Evolutionary conservation across 2,797 vertebrate genomes (phyloP), one percentile per base, ranked within the genome.

Genomic region (Allobates femoralis): DNA sequence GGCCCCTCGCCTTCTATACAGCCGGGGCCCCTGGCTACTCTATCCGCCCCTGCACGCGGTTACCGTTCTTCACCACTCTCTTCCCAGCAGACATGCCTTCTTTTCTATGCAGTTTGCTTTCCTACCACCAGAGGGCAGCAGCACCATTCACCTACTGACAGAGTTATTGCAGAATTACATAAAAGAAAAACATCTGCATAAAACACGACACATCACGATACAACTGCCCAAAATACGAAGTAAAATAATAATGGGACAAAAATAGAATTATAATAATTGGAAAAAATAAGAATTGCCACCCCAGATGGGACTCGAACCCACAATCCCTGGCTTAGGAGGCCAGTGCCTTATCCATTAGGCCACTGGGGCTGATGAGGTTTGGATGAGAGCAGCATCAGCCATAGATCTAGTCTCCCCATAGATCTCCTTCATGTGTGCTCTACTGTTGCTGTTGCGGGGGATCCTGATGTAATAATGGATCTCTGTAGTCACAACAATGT

Each of bases 221-320:
- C 0, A 50, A 50, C 50, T 30, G 28, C 4, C 28, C 3, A 50
- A 75, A 51, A 14, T 23, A 30, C 16, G 7, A 30, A 53, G 0
- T 30, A 19, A 12, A 28, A 53, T 26, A 51, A 51, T 51, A 3
- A 0, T 11, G 0, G 8, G 19, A 37, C 1, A 50, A 46, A 74
- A 76, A 53, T 30, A 3, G 2, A 55, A 21, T n/a, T n/a, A n/a
- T n/a, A n/a, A n/a, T n/a, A n/a, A n/a, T n/a, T n/a, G n/a, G n/a
- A n/a, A n/a, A n/a, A n/a, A n/a, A n/a, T n/a, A n/a, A n/a, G n/a
- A n/a, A n/a, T n/a, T n/a, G n/a, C 37, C 87, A 85, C 87, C 87
- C 87, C 87, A 85, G 85, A 85, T 85, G 84, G 87, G 87, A 88
- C 81, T 88, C 79, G 83, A 88, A 88, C 87, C 87, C 87, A 80